Base-by-base conservation (phyloP, 2,113 vertebrate species). In the Tenrec ecaudatus region DNA sequence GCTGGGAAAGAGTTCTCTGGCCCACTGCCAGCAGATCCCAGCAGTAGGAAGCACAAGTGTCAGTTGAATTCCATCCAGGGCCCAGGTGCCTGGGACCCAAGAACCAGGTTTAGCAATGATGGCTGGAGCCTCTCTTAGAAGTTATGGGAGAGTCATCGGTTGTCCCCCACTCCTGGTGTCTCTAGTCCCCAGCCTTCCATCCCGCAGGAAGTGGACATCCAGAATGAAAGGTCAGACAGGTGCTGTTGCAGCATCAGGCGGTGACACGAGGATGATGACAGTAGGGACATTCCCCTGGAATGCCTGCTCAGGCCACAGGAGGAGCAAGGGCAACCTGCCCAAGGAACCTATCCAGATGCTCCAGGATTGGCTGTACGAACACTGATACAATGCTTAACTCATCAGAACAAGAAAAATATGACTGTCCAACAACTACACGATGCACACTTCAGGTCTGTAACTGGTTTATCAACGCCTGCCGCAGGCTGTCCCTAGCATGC, bases 261-360 rank as follows among this genome's bases (percentile, higher is more conserved):
- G 99, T 73, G 99, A 99, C 97, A 99, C 0, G 99, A 99, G 53
- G 99, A 99, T 88, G 99, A 99, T 93, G 99, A 99, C 97, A 99
- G 98, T 94, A 98, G 99, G 98, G 99, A 99, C 86, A 97, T 98
- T 88, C 99, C 99, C 6, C 97, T 99, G 98, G 99, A 99, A 97
- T 98, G 95, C 98, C 6, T 98, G 98, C 69, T 98, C 98, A 22
- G 98, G 98, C 81, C 99, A 99, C 96, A 98, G 99, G 92, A 98
- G 99, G 89, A 98, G 99, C 88, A 98, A 99, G 88, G 99, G 99
- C 82, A 99, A 90, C 99, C 99, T 0, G 99, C 99, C 75, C 99
- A 99, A 99, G 96, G 99, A 99, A 89, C 99, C 99, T 0, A 99
- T 99, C 75, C 99, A 99, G 98, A 99, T 99, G 97, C 99, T 99